These are phyloP conservation scores for Pseudonaja textilis DNA, from an alignment of 2,113 vertebrate genomes.

Conservation along the genomic window DNA sequence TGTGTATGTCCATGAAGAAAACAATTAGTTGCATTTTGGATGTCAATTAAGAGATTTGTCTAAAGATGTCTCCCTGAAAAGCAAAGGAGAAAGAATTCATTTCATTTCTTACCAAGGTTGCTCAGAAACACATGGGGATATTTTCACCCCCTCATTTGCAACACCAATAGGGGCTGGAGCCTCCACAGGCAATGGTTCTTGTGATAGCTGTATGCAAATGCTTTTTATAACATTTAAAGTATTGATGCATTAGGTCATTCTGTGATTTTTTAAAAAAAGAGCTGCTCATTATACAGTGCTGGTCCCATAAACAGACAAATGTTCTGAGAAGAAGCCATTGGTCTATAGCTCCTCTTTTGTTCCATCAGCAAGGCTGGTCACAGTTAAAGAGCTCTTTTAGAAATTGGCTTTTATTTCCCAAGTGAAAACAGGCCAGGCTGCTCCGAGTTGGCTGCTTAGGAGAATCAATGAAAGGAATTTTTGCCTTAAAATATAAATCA, in stretches of 20 bases:
- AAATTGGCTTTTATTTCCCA: conserved; percentile 65
- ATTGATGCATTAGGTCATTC: conserved; percentile 58
- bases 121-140: background rate
- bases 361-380: conserved; percentile 63
- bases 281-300: conserved; percentile 61
- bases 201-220: conserved; percentile 40
- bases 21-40: conserved; percentile 20
- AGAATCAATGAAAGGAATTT: conserved; percentile 74
- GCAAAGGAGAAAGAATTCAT: background rate
- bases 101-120: conserved; percentile 11
- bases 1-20: conserved; percentile 24
- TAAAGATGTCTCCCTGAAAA: conserved; percentile 17
- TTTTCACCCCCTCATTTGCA: conserved; percentile 10
- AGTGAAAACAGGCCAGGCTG: conserved; percentile 65
- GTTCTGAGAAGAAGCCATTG: conserved; percentile 22
- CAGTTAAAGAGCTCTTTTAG: conserved; percentile 73
- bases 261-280: conserved; percentile 59
- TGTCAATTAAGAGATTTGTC: conserved; percentile 18
- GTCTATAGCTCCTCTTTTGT: conserved; percentile 65
- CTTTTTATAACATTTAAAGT: conserved; percentile 45
- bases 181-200: background rate
- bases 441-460: conserved; percentile 68
- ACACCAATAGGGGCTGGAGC: conserved; percentile 7
- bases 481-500: conserved; percentile 41
- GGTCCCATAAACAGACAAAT: conserved; percentile 38